Evolutionary conservation across 2,113 vertebrate genomes (phyloP), one percentile per base, ranked within the genome.

Genomic region (Xyrauchen texanus): DNA sequence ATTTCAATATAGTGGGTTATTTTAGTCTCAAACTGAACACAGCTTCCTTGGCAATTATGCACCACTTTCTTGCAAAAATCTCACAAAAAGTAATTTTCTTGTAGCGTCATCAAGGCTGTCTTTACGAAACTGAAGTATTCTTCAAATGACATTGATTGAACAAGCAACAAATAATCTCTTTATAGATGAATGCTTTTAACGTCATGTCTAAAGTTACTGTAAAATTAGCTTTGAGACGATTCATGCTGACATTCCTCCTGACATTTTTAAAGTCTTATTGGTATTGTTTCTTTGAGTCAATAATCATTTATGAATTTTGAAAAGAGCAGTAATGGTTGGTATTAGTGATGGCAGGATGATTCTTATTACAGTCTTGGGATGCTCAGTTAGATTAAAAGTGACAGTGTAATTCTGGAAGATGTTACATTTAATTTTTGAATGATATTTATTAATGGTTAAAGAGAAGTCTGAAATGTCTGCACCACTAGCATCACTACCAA

Each of bases 261-360:
- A 60, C 53, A 7, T 58, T 77, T 76, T 67, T 82, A 42, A 77
- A 44, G 72, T 6, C 21, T 5, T 52, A 34, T 44, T 66, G 3
- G 5, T 10, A 45, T 68, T 44, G 34, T 81, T 69, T 64, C 21
- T 34, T 1, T 64, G n/a, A 78, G 55, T 68, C 76, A 82, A 76
- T 73, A 74, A 15, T 82, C 64, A 68, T 75, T 72, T 78, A 69
- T 67, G 76, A 60, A 58, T 69, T 76, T 69, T 76, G 47, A 69
- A 82, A 82, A 79, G 70, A 66, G 68, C 81, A 82, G 49, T 63
- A 5, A 12, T 9, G 13, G 49, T 52, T 34, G 52, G 51, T 11
- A 53, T 34, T 34, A 34, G 21, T n/a, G 5, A 1, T 61, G 44
- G 60, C 21, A 34, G 21, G 21, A 34, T 34, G 21, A 34, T 34